Percentiles rank a stretch among this genome's conserved stretches.
These are phyloP conservation scores for Phyllotreta striolata DNA, from an alignment of 2,888 invertebrate species.

Conservation along the genomic window DNA sequence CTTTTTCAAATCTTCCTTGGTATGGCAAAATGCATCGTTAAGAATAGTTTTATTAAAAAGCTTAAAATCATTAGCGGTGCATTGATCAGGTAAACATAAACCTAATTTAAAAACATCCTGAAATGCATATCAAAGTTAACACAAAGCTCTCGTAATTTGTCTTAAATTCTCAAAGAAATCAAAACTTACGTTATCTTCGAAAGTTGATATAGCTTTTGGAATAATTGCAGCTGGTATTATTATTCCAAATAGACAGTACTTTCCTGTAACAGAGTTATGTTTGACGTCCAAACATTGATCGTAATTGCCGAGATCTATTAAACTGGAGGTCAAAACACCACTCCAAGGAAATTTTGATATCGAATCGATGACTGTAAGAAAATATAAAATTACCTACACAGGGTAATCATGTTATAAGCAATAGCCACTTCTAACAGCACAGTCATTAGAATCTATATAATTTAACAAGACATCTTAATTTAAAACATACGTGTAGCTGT, in stretches of 20 bases:
- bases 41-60: conserved; percentile 27
- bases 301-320: conserved; percentile 45
- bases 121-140: conserved; percentile 13
- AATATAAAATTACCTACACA: neutral
- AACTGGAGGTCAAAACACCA: conserved; percentile 33
- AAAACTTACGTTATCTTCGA: neutral
- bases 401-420: too few species aligned
- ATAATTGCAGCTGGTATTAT: conserved; percentile 32
- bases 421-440: too few species aligned
- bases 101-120: conserved; percentile 32
- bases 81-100: conserved; percentile 44
- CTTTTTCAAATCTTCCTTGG: conserved; percentile 37
- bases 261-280: conserved; percentile 38
- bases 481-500: too few species aligned
- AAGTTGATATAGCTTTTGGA: conserved; percentile 1
- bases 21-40: conserved; percentile 38
- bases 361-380: conserved; percentile 46
- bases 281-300: conserved; percentile 47
- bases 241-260: conserved; percentile 41
- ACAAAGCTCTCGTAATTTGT: neutral
- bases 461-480: too few species aligned
- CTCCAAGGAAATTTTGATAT: conserved; percentile 45
- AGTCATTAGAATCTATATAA: too few species aligned
- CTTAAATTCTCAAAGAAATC: conserved; percentile 5
- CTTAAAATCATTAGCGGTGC: conserved; percentile 51